phyloP scores from a whole-genome alignment of 2,113 vertebrate genomes.

The Cynocephalus volans region DNA sequence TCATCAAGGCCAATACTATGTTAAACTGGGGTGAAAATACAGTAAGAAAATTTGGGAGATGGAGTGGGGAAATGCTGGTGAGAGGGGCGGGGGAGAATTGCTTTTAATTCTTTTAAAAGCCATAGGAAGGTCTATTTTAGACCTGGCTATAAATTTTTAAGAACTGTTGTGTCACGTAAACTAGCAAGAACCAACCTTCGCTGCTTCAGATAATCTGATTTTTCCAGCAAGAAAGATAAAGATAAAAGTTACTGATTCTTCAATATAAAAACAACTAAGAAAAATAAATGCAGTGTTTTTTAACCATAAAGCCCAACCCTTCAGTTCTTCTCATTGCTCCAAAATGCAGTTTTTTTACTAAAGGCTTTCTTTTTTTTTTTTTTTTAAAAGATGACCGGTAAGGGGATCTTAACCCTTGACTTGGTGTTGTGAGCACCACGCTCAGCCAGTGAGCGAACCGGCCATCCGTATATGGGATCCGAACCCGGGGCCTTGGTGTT shows the following conservation, averaged over 20 bases:
- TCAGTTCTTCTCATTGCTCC: constrained; percentile 56
- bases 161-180: constrained; percentile 31
- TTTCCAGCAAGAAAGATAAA: constrained; percentile 44
- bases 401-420: no score
- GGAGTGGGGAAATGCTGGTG: not conserved
- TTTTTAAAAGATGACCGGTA: no score
- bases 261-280: constrained; percentile 15
- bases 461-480: no score
- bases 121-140: not conserved
- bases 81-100: not conserved
- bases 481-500: no score
- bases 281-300: constrained; percentile 51
- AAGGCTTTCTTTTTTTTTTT: constrained; percentile 63
- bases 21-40: constrained; percentile 46
- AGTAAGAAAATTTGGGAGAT: not conserved
- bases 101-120: constrained; percentile 1
- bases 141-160: constrained; percentile 14
- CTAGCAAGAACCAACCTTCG: constrained; percentile 39
- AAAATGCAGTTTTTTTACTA: constrained; percentile 39
- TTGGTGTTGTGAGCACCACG: no score
- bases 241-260: constrained; percentile 31
- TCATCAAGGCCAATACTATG: constrained; percentile 58
- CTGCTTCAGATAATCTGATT: constrained; percentile 28
- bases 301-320: not conserved
- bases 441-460: no score